Percentiles rank a stretch among this genome's conserved stretches.
These are phyloP conservation scores for Brachionichthys hirsutus DNA, from an alignment of 2,113 vertebrate species.

Conservation along the genomic window DNA sequence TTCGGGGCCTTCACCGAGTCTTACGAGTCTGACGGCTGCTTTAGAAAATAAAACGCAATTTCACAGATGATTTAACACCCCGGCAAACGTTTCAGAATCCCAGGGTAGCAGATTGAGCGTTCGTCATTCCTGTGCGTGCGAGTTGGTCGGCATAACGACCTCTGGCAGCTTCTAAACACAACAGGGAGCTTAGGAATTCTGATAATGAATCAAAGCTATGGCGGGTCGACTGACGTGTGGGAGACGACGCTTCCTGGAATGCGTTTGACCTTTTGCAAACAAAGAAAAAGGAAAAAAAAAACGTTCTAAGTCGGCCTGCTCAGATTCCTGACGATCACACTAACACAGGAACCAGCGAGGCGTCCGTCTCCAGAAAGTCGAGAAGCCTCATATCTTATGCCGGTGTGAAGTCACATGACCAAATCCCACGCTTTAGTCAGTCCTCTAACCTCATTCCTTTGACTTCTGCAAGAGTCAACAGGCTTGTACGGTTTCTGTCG, in stretches of 20 bases:
- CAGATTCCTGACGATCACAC: conserved; percentile 26
- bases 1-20: too few relatives aligned
- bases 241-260: conserved; percentile 8
- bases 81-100: conserved; percentile 26
- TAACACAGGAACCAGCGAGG: background rate
- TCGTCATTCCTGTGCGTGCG: too few relatives aligned
- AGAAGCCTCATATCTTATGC: background rate
- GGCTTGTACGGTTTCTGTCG: conserved; percentile 28
- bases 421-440: too few relatives aligned
- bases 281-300: background rate
- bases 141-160: too few relatives aligned
- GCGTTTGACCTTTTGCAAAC: conserved; percentile 29
- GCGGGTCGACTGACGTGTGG: conserved; percentile 4
- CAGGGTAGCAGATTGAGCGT: background rate
- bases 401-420: too few relatives aligned
- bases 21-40: too few relatives aligned
- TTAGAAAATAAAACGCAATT: too few relatives aligned
- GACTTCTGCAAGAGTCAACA: conserved; percentile 4
- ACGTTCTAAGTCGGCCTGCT: conserved; percentile 15
- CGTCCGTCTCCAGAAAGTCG: background rate
- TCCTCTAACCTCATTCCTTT: background rate
- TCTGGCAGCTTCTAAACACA: too few relatives aligned
- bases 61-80: background rate
- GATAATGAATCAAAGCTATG: conserved; percentile 22
- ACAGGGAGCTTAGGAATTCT: background rate